Conservation (phyloP, 2,888 invertebrate species). For the Ichneumoninae sp. region DNA sequence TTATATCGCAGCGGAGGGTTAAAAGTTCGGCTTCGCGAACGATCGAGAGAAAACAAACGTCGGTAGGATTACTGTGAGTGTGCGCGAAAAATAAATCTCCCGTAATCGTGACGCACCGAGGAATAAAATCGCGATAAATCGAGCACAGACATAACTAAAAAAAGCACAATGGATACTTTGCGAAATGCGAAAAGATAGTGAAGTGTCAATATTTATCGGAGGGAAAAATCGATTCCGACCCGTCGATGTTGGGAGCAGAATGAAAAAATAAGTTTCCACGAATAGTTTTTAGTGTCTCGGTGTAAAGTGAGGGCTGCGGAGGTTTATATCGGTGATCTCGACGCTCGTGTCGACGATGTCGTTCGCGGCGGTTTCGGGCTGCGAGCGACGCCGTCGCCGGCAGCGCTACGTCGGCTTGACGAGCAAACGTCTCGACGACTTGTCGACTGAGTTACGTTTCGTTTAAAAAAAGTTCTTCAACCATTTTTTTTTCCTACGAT, state of each 20-base stretch:
- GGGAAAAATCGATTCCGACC: not conserved
- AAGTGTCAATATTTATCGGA: not conserved
- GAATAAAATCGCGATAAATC: conserved; percentile 43
- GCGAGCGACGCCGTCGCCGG: conserved; percentile 72
- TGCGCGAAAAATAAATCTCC: conserved; percentile 14
- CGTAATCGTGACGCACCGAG: not conserved
- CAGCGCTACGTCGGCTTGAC: conserved; percentile 69
- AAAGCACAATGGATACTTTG: not conserved
- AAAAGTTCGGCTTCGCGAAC: not conserved
- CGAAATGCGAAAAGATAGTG: not conserved
- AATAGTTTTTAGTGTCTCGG: not conserved
- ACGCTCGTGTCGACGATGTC: conserved; percentile 74
- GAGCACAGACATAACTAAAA: not conserved
- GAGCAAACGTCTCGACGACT: conserved; percentile 50
- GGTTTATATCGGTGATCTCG: conserved; percentile 68
- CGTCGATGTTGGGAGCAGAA: not conserved
- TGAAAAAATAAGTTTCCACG: not conserved
- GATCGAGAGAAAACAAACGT: conserved; percentile 16
- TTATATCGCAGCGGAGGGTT: conserved; percentile 46
- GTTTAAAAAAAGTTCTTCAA: not conserved
- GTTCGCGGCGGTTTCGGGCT: conserved; percentile 45
- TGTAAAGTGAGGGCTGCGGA: not conserved
- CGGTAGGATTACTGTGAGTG: conserved; percentile 43
- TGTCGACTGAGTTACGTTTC: not conserved
- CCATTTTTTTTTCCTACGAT: no score